Evolutionary conservation across 2,888 invertebrate genomes (phyloP).

Genomic region (Caenorhabditis japonica): DNA sequence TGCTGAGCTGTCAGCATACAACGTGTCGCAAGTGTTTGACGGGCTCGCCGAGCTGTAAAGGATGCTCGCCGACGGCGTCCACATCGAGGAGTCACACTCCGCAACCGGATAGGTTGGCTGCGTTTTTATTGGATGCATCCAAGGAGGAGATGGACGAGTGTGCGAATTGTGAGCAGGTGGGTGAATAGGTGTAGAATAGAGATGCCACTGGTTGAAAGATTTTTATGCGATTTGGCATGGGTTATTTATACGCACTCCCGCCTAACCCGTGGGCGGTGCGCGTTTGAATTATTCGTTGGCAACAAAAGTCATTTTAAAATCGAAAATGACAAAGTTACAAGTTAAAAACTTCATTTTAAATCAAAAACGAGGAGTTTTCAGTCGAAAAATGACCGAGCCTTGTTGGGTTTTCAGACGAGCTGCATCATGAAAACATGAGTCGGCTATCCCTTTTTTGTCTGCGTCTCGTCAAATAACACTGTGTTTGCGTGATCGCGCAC

Average conservation of each 20-base stretch:
- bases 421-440: no score
- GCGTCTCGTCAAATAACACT: no score
- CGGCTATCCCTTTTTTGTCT: no score
- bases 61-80: slow-evolving; percentile 25
- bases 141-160: slow-evolving; percentile 85
- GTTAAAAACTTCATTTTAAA: no score
- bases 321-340: no score
- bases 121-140: slow-evolving; percentile 84
- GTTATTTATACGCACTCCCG: no score
- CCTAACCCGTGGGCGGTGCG: no score
- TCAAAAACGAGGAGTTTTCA: no score
- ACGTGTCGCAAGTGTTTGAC: slow-evolving; percentile 69
- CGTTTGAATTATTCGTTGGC: slow-evolving; percentile 24
- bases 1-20: slow-evolving; percentile 71
- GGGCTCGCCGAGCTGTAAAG: slow-evolving; percentile 35
- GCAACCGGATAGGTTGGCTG: slow-evolving; percentile 82
- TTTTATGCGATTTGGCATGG: neutral
- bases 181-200: neutral
- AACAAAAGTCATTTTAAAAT: no score
- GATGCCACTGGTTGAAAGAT: neutral
- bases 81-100: slow-evolving; percentile 42
- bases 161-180: slow-evolving; percentile 85
- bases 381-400: no score
- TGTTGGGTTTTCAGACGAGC: no score
- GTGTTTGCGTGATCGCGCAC: no score